A percentile compares a stretch with the other conserved stretches of the same genome.
These are phyloP conservation scores for Coelopa frigida DNA, from an alignment of 1,140 invertebrate genomes.

Conservation along the genomic window DNA sequence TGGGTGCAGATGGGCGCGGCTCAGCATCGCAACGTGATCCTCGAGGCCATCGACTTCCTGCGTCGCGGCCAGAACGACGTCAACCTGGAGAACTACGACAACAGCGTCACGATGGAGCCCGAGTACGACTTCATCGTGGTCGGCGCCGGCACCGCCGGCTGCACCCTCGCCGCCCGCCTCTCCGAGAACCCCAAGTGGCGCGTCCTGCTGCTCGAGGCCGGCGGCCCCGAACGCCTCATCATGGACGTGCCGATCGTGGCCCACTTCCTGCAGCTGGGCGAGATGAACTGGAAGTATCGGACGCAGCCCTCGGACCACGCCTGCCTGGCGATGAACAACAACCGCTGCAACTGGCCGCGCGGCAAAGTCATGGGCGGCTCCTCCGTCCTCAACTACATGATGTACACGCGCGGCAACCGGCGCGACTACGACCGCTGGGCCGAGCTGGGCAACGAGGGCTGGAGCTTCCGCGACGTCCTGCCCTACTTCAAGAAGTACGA, in stretches of 20 bases:
- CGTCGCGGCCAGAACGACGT: constrained; percentile 25
- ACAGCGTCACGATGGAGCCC: constrained; percentile 21
- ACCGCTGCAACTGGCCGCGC: constrained; percentile 61
- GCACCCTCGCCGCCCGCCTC: constrained; percentile 58
- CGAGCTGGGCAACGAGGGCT: constrained; percentile 65
- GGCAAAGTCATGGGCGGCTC: constrained; percentile 78
- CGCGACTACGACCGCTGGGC: constrained; percentile 75
- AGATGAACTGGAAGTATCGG: constrained; percentile 61
- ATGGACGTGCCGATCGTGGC: constrained; percentile 63
- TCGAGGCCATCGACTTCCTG: constrained; percentile 38
- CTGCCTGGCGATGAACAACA: constrained; percentile 47
- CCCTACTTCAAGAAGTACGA: constrained; percentile 79
- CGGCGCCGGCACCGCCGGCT: constrained; percentile 68
- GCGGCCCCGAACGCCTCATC: constrained; percentile 50
- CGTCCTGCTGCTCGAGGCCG: constrained; percentile 64
- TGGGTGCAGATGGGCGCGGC: too few relatives aligned
- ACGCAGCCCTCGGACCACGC: constrained; percentile 52
- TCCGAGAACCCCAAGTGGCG: constrained; percentile 54
- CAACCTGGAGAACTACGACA: constrained; percentile 40
- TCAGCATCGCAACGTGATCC: constrained; percentile 32
- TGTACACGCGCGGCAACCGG: constrained; percentile 71
- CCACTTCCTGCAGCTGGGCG: constrained; percentile 53
- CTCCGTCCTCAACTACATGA: constrained; percentile 85
- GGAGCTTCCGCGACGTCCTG: constrained; percentile 74
- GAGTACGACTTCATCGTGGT: constrained; percentile 60